Conservation (phyloP, 2,797 vertebrate genomes). For the Galago senegalensis region DNA sequence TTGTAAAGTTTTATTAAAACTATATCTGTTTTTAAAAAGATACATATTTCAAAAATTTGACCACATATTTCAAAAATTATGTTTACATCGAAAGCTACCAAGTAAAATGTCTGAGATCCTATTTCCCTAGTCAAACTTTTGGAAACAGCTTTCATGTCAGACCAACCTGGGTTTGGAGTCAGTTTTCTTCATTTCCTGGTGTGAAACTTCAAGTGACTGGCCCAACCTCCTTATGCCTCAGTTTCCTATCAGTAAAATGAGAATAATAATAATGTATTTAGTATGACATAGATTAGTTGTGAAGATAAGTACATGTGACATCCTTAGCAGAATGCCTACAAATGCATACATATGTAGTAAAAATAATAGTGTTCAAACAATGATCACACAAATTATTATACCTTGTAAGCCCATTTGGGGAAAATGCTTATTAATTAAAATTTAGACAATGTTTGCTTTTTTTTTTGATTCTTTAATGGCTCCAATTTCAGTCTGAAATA, state of each 20-base stretch:
- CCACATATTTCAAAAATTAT: not conserved
- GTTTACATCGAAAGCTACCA: slow-evolving; percentile 35
- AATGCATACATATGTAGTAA: not conserved
- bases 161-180: slow-evolving; percentile 20
- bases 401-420: not conserved
- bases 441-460: slow-evolving; percentile 28
- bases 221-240: not conserved
- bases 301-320: not conserved
- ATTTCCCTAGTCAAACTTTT: slow-evolving; percentile 51
- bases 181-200: slow-evolving; percentile 2
- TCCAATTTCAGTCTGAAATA: slow-evolving; percentile 33
- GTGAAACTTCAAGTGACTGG: not conserved
- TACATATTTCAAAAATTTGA: slow-evolving; percentile 44
- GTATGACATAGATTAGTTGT: not conserved
- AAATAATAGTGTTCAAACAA: slow-evolving; percentile 40
- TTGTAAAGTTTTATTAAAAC: slow-evolving; percentile 60
- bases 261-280: not conserved
- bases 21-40: not conserved
- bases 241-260: slow-evolving; percentile 30
- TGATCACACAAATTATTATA: not conserved
- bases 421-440: slow-evolving; percentile 41
- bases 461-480: slow-evolving; percentile 16
- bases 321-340: slow-evolving; percentile 3
- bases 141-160: not conserved
- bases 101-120: slow-evolving; percentile 56